Base-by-base conservation (phyloP, 2,888 invertebrate genomes). In the Parasteatoda lunata region DNA sequence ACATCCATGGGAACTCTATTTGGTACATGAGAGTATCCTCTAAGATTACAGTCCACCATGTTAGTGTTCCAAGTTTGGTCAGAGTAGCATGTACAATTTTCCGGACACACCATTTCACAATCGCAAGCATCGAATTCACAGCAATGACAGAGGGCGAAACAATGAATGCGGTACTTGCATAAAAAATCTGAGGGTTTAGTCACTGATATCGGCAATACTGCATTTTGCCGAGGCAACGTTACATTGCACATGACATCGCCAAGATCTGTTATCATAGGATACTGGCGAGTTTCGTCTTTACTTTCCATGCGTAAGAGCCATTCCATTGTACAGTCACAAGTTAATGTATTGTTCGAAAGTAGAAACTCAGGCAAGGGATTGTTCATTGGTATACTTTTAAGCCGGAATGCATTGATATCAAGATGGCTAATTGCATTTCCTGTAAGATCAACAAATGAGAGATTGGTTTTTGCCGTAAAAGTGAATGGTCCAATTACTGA, bases 41-140 rank as follows among this genome's bases (percentile, higher is more conserved):
- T 51, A 95, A 95, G 82, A 75, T 95, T 95, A 91, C 96, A 96
- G 92, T 96, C 96, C 75, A 96, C 96, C 77, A 96, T 95, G 92
- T 96, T 96, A 45, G 96, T 95, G 69, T 95, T 94, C 96, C 96
- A 97, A 49, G 95, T 95, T 91, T 96, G 95, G 92, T 97, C 97
- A 91, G 96, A 96, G 93, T 96, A 97, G 92, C 97, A 97, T 82
- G 95, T 95, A 92, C 97, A 97, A 91, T 96, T 96, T 84, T 94
- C 94, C 47, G 97, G 97, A 91, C 97, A 97, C 77, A 96, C 96
- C 95, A 96, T 96, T 93, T 97, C 96, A 93, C 97, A 97, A 92
- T 97, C 97, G 92, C 97, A 97, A 64, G 96, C 96, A 91, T 96
- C 96, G 91, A 96, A 97, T 92, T 97, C 96, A 92, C 97, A 97